phyloP scores from a whole-genome alignment of 2,113 vertebrate species.

The Peromyscus maniculatus region DNA sequence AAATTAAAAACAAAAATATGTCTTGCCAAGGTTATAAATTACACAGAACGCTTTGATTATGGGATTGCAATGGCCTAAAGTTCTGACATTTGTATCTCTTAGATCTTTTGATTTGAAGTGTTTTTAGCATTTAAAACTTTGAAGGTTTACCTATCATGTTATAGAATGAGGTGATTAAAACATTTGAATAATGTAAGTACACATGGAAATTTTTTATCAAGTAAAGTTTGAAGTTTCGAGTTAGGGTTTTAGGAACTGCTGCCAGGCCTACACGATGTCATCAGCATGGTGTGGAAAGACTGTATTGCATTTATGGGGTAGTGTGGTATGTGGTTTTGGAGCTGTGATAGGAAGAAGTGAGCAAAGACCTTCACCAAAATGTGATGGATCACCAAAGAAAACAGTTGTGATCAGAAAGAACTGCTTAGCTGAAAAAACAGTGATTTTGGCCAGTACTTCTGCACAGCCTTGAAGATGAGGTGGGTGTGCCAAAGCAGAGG shows the following conservation, averaged over 20 bases:
- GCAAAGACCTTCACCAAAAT: neutral
- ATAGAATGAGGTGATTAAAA: neutral
- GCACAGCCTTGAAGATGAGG: neutral
- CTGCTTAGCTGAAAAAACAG: neutral
- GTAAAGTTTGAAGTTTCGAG: neutral
- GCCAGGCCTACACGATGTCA: neutral
- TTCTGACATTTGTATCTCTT: conserved; percentile 56
- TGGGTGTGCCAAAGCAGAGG: neutral
- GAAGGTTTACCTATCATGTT: conserved; percentile 24
- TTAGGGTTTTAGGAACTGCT: conserved; percentile 41
- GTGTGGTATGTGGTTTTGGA: neutral
- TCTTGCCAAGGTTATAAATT: conserved; percentile 64
- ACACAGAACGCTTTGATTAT: conserved; percentile 41
- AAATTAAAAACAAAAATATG: conserved; percentile 74
- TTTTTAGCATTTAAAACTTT: neutral
- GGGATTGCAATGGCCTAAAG: conserved; percentile 41
- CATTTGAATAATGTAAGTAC: neutral
- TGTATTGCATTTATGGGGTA: neutral
- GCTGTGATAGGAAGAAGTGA: conserved; percentile 3
- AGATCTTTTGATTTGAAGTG: conserved; percentile 10
- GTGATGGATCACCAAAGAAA: neutral
- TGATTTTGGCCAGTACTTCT: neutral
- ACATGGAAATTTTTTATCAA: neutral
- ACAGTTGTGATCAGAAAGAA: neutral
- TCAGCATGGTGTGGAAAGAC: neutral